Evolutionary conservation across 2,888 invertebrate genomes (phyloP).

Genomic region (Apodemia duryi): DNA sequence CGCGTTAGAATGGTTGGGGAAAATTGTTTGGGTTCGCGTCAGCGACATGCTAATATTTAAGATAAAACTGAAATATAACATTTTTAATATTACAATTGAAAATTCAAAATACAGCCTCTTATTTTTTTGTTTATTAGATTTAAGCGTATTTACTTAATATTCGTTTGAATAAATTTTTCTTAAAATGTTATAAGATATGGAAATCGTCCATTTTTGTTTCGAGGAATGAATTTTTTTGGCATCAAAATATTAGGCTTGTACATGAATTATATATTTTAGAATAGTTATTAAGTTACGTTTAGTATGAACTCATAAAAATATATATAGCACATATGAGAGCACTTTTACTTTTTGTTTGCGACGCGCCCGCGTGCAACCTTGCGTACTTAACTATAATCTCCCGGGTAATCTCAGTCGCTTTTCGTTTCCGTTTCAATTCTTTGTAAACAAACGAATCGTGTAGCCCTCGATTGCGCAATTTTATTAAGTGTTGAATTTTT

Average conservation of each 20-base stretch:
- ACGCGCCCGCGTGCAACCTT: constrained; percentile 24
- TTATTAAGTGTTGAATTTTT: constrained; percentile 64
- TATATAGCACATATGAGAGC: constrained; percentile 14
- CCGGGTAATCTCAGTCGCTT: constrained; percentile 38
- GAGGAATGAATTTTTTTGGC: neutral
- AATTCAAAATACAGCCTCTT: too few species aligned
- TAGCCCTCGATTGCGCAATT: constrained; percentile 42
- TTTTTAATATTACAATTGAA: too few species aligned
- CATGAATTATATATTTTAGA: too few species aligned
- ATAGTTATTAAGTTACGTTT: neutral
- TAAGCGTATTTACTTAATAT: neutral
- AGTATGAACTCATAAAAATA: neutral
- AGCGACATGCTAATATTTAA: too few species aligned
- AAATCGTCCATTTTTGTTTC: neutral
- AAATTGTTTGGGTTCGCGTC: too few species aligned
- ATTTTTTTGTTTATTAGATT: too few species aligned
- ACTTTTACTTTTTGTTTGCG: constrained; percentile 29
- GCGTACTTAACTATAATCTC: constrained; percentile 22
- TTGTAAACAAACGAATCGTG: constrained; percentile 26
- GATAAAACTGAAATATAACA: too few species aligned
- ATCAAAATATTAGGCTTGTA: neutral
- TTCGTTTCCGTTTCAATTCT: constrained; percentile 35
- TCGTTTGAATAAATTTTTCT: neutral
- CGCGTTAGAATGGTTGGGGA: too few species aligned
- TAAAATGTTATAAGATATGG: neutral